These are phyloP conservation scores for Pachypanchax playfairii DNA, from an alignment of 2,113 vertebrate genomes.

Conservation along the genomic window DNA sequence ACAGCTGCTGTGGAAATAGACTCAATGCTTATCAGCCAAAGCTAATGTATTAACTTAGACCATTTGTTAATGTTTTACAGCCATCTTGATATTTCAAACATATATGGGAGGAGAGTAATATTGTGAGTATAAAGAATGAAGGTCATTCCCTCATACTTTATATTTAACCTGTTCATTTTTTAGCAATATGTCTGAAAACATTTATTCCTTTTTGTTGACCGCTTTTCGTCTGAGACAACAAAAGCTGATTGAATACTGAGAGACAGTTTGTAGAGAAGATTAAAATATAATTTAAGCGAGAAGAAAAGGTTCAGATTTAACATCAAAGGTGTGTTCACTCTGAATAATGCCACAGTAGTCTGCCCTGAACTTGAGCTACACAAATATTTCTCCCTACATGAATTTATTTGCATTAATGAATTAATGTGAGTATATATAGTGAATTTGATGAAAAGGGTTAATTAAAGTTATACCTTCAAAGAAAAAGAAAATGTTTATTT, in stretches of 20 bases:
- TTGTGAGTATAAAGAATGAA: slow-evolving; percentile 13
- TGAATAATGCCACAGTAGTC: slow-evolving; percentile 10
- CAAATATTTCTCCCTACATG: background rate
- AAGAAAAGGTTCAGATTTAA: slow-evolving; percentile 26
- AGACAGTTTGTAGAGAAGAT: slow-evolving; percentile 1
- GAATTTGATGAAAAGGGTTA: no score
- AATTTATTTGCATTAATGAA: no score
- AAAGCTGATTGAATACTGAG: background rate
- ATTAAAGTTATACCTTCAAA: slow-evolving; percentile 12
- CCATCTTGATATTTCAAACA: slow-evolving; percentile 46
- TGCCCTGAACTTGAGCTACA: slow-evolving; percentile 16
- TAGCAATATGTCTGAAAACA: slow-evolving; percentile 1
- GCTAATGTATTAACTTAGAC: slow-evolving; percentile 42
- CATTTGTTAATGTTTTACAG: slow-evolving; percentile 56
- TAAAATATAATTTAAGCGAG: slow-evolving; percentile 34
- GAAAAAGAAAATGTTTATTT: no score
- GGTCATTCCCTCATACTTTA: slow-evolving; percentile 14
- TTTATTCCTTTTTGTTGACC: background rate
- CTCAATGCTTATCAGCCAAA: slow-evolving; percentile 48
- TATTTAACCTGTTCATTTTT: background rate
- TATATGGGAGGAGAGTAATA: slow-evolving; percentile 37
- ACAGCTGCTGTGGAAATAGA: slow-evolving; percentile 57
- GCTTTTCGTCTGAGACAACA: no score
- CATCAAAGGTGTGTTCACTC: slow-evolving; percentile 34
- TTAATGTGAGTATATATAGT: no score